Conservation (phyloP, 2,888 invertebrate species). For the Himalopsyche kuldschensis region DNA sequence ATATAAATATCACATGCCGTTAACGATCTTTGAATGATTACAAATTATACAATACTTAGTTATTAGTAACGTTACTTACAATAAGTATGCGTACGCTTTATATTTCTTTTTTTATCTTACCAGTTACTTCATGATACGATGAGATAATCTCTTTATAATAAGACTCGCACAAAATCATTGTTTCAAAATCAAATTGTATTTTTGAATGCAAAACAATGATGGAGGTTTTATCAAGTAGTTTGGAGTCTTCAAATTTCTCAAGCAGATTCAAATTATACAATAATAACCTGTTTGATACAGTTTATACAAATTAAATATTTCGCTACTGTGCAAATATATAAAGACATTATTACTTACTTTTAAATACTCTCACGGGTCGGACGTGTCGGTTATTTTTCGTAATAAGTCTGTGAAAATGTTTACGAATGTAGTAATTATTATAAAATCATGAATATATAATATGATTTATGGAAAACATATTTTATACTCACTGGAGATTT, state of each 20-base stretch:
- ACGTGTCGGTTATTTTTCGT: neutral
- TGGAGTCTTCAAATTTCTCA: neutral
- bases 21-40: no score
- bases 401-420: neutral
- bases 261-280: neutral
- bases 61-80: no score
- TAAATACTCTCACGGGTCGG: neutral
- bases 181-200: neutral
- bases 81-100: no score
- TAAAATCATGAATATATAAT: no score
- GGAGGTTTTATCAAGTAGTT: neutral
- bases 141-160: no score
- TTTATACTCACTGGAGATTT: no score
- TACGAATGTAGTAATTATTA: neutral
- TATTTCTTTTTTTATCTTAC: no score
- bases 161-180: no score
- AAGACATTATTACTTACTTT: neutral
- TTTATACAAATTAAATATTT: neutral
- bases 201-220: neutral
- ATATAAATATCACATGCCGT: no score
- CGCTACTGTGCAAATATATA: neutral
- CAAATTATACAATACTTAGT: no score
- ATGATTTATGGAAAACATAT: no score
- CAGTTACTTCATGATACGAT: no score
- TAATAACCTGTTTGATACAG: neutral